Evolutionary conservation across 2,113 vertebrate genomes (phyloP).

Genomic region (Cephalopholis sonnerati): DNA sequence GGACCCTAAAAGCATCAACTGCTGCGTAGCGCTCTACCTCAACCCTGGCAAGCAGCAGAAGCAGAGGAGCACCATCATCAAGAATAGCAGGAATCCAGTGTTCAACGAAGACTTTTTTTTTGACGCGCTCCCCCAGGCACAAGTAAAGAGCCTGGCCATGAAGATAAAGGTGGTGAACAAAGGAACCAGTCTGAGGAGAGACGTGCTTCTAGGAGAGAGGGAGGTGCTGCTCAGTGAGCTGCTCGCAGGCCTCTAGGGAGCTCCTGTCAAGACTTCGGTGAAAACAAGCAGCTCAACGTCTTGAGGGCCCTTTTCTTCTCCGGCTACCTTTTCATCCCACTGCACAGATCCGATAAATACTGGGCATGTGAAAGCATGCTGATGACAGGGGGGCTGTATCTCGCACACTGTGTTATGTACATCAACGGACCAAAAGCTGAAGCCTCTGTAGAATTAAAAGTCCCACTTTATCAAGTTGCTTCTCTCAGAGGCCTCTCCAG

Average conservation of each 20-base stretch:
- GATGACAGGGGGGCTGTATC: slow-evolving; percentile 23
- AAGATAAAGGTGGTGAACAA: slow-evolving; percentile 98
- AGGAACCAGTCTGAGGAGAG: slow-evolving; percentile 94
- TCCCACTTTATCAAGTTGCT: slow-evolving; percentile 8
- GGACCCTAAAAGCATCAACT: slow-evolving; percentile 94
- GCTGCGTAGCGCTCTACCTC: slow-evolving; percentile 94
- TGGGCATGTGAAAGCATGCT: slow-evolving; percentile 38
- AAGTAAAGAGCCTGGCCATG: slow-evolving; percentile 90
- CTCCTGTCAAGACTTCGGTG: slow-evolving; percentile 49
- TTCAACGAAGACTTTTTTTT: slow-evolving; percentile 99
- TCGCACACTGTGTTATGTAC: slow-evolving; percentile 17
- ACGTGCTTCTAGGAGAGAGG: slow-evolving; percentile 93
- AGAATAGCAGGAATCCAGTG: slow-evolving; percentile 94
- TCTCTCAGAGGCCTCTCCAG: slow-evolving; percentile 4
- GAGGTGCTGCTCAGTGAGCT: slow-evolving; percentile 91
- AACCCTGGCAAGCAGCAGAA: slow-evolving; percentile 97
- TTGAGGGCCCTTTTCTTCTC: slow-evolving; percentile 33
- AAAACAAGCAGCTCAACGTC: slow-evolving; percentile 43
- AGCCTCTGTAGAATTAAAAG: not conserved
- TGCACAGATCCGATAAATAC: slow-evolving; percentile 34
- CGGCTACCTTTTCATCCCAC: slow-evolving; percentile 24
- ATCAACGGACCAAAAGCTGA: not conserved
- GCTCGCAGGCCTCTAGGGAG: slow-evolving; percentile 83
- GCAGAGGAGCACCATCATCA: slow-evolving; percentile 96
- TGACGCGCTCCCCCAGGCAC: slow-evolving; percentile 88